Base-by-base conservation (phyloP, 2,888 invertebrate genomes). In the Platycheirus albimanus region DNA sequence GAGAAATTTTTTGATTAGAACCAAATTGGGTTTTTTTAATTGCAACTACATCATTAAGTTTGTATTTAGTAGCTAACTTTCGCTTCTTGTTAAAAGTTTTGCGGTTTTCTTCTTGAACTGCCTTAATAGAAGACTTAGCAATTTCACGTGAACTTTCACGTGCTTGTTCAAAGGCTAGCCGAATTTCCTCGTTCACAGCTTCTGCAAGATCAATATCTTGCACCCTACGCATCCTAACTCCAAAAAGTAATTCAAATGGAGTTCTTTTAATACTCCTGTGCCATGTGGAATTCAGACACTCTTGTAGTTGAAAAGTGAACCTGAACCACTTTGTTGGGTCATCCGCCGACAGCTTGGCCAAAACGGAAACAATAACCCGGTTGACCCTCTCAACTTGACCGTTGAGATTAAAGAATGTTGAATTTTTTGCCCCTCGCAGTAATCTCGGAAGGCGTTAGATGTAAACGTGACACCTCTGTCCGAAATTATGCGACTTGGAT, bases 391-490 rank as follows among this genome's bases (percentile, higher is more conserved):
- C 70, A 0, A 58, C 64, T 13, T 77, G 63, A 0, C 77, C 77
- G 51, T 79, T 76, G 77, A 81, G 28, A 66, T 45, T 7, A 24
- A n/a, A 0, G 71, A 20, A n/a, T 78, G 74, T 10, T 66, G 13
- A 1, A 81, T 78, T 0, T 51, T 49, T 13, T 70, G 33, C 11
- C 56, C 17, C 3, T 15, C 28, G 24, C 66, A 80, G 11, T 66
- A 84, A 3, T 74, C 47, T 15, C 54, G 36, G 13, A 85, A 85
- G 3, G 20, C 36, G 20, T 76, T 67, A 7, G 71, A 71, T 1
- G 80, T 83, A 28, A 81, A 81, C 8, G 84, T 78, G 8, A 54
- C 24, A 4, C 78, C 81, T 15, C 58, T 45, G 45, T 85, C 85
- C 2, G 77, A 75, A n/a, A 78, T 51, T 5, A 80, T 72, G 19